Evolutionary conservation across 1,140 invertebrate genomes (phyloP).

Genomic region (Caenorhabditis inopinata): DNA sequence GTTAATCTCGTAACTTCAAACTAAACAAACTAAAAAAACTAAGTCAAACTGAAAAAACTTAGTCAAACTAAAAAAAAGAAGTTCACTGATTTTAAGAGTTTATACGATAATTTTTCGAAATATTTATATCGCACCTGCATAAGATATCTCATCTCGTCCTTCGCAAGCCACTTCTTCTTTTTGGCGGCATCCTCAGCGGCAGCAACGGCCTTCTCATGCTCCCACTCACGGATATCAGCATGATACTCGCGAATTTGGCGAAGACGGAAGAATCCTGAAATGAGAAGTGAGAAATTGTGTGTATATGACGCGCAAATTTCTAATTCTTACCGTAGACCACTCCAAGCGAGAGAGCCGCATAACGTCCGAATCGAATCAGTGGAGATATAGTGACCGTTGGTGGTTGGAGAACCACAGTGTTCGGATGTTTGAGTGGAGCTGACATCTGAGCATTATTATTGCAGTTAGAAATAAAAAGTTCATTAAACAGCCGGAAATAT

Average conservation of each 20-base stretch:
- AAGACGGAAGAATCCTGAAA: conserved; percentile 49
- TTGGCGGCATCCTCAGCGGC: conserved; percentile 54
- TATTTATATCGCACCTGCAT: conserved; percentile 55
- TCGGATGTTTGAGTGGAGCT: conserved; percentile 54
- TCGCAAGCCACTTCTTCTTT: conserved; percentile 63
- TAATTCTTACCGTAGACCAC: conserved; percentile 49
- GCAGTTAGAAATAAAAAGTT: not conserved
- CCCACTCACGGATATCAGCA: conserved; percentile 61
- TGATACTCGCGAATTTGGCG: conserved; percentile 59
- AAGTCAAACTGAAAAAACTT: no score
- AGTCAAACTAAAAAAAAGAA: no score
- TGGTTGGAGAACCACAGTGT: conserved; percentile 54
- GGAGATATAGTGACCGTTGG: conserved; percentile 62
- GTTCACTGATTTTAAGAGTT: no score
- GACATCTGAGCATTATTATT: conserved; percentile 33
- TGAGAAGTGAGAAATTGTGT: no score
- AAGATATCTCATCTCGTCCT: conserved; percentile 63
- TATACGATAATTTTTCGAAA: no score
- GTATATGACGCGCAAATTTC: no score
- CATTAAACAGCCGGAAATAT: not conserved
- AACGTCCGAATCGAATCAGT: conserved; percentile 58
- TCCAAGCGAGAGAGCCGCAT: conserved; percentile 60
- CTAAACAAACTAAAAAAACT: no score
- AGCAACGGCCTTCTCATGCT: conserved; percentile 62
- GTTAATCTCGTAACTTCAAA: no score